A percentile compares a stretch with the other conserved stretches of the same genome.
phyloP scores from a whole-genome alignment of 92 coral and sea anemone genomes.

The Zoanthus solanderi region DNA sequence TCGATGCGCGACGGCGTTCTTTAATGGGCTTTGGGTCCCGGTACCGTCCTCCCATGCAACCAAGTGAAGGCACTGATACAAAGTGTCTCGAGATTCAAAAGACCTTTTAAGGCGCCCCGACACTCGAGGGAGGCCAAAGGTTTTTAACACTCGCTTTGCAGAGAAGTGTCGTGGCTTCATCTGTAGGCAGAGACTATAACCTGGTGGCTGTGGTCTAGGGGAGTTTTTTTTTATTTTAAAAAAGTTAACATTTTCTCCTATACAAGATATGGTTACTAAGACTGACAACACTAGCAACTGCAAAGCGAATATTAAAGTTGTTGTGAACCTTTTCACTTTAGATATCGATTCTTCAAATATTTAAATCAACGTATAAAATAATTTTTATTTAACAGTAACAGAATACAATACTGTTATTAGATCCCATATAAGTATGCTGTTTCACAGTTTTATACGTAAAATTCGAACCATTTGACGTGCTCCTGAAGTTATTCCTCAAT shows the following conservation, averaged over 20 bases:
- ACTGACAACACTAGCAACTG: no score
- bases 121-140: slow-evolving; percentile 25
- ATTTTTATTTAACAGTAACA: no score
- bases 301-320: no score
- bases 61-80: slow-evolving; percentile 52
- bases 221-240: background rate
- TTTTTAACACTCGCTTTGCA: slow-evolving; percentile 21
- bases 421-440: no score
- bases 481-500: no score
- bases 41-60: slow-evolving; percentile 59
- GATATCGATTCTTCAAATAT: no score
- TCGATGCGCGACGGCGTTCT: slow-evolving; percentile 44
- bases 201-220: slow-evolving; percentile 38
- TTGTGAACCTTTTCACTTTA: no score
- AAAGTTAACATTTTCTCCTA: background rate
- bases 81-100: slow-evolving; percentile 1
- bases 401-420: no score
- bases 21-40: slow-evolving; percentile 33
- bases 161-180: slow-evolving; percentile 25
- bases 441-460: no score
- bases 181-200: slow-evolving; percentile 22
- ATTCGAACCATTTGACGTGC: no score
- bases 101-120: slow-evolving; percentile 8
- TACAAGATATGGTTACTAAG: no score
- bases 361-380: no score